Evolutionary conservation across 1,140 invertebrate species (phyloP), one percentile per base, ranked within the genome.

Genomic region (Heliothis virescens): DNA sequence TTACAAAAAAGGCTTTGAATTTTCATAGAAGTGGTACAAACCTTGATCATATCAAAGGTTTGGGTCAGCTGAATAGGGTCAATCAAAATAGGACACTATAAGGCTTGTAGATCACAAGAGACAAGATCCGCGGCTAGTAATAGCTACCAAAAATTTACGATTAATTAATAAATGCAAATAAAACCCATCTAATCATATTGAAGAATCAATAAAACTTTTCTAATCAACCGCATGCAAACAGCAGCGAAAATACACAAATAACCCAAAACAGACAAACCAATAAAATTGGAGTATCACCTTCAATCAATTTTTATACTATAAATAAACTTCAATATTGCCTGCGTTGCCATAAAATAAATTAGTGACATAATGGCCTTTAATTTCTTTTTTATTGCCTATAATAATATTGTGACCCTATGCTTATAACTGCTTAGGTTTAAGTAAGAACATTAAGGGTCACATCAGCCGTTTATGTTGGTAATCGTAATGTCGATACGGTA

Each of bases 361-460:
- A 73, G 69, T 12, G 47, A 71, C 55, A 50, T 79, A 79, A 79
- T 73, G 69, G 69, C 15, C 57, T 62, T 71, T 79, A 79, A 79
- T 73, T 79, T 55, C 57, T 79, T 74, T 73, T 73, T 79, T 81
- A 79, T 60, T 75, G 80, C 55, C 52, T 16, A 18, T 75, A 79
- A 75, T 74, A 82, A 79, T 29, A 82, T 60, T n/a, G 67, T 48
- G 16, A 26, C 50, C 63, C 53, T 67, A 59, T 48, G 69, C 29
- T 55, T 78, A 78, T 41, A 21, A n/a, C 53, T 59, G 71, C n/a
- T 21, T 71, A 53, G 21, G 67, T 48, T 71, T 71, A 18, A 71
- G 18, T 53, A 52, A 69, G 18, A 65, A 21, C 63, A 71, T 71
- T 71, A 53, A 50, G 34, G 34, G 34, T 41, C 34, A 41, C 34